Percentiles rank a stretch among this genome's conserved stretches.
phyloP scores from a whole-genome alignment of 1,140 invertebrate species.

The Andrena cerasifolii region DNA sequence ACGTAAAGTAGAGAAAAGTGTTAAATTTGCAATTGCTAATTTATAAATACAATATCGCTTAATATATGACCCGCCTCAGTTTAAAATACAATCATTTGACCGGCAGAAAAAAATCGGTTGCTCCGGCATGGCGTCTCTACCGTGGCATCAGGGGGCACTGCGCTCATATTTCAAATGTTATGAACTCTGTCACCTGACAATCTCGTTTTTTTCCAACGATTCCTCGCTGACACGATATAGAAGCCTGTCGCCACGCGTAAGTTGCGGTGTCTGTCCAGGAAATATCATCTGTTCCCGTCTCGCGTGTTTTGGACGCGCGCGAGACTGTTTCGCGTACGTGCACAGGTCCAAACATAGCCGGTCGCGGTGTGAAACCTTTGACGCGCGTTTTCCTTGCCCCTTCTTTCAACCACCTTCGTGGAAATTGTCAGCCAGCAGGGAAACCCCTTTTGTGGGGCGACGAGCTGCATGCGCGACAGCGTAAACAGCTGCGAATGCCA shows the following conservation, averaged over 20 bases:
- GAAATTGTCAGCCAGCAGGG: constrained; percentile 65
- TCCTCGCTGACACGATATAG: not conserved
- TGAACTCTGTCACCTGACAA: no score
- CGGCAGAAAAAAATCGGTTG: no score
- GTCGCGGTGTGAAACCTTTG: not conserved
- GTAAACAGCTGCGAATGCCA: constrained; percentile 75
- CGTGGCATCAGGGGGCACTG: no score
- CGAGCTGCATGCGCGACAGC: constrained; percentile 43
- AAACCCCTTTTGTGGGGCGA: constrained; percentile 68
- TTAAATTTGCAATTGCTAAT: no score
- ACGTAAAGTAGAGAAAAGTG: no score
- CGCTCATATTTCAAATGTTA: no score
- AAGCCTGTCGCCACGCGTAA: not conserved
- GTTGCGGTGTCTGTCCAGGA: not conserved
- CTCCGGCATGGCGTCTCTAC: no score
- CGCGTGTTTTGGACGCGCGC: constrained; percentile 10
- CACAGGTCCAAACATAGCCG: constrained; percentile 44
- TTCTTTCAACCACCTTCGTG: constrained; percentile 32
- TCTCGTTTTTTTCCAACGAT: not conserved
- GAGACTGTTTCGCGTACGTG: constrained; percentile 34
- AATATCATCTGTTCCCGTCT: constrained; percentile 40
- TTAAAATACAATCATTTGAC: no score
- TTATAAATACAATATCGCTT: no score
- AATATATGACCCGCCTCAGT: no score
- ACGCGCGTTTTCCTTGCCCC: constrained; percentile 24